Conservation (phyloP, 1,140 invertebrate genomes). For the Cydia strobilella region DNA sequence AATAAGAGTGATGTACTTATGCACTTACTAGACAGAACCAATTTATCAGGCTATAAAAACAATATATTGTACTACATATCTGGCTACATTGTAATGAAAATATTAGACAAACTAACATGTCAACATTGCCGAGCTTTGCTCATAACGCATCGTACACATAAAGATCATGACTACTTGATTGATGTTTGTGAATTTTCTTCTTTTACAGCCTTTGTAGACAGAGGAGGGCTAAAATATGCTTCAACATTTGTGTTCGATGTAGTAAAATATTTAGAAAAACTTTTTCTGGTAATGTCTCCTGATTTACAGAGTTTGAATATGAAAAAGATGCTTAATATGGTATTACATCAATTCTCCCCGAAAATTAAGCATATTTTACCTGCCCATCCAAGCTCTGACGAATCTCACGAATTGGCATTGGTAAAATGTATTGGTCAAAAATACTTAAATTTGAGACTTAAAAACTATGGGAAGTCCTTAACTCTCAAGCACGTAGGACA, state of each 20-base stretch:
- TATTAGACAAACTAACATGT: conserved; percentile 36
- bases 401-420: too few species aligned
- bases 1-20: neutral
- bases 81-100: conserved; percentile 39
- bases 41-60: conserved; percentile 35
- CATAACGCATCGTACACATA: neutral
- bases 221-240: neutral
- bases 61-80: conserved; percentile 44
- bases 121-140: conserved; percentile 19
- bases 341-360: too few species aligned
- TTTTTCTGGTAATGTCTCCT: conserved; percentile 2
- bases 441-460: neutral
- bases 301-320: too few species aligned
- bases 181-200: conserved; percentile 31
- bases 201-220: too few species aligned
- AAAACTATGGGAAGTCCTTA: neutral
- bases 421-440: neutral
- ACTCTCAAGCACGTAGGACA: neutral
- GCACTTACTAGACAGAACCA: neutral
- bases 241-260: conserved; percentile 17
- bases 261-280: conserved; percentile 12
- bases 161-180: conserved; percentile 9
- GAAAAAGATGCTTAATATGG: too few species aligned
- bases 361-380: too few species aligned
- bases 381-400: too few species aligned